These are phyloP conservation scores for Agonopterix heracliana DNA, from an alignment of 2,888 invertebrate species.

Conservation along the genomic window DNA sequence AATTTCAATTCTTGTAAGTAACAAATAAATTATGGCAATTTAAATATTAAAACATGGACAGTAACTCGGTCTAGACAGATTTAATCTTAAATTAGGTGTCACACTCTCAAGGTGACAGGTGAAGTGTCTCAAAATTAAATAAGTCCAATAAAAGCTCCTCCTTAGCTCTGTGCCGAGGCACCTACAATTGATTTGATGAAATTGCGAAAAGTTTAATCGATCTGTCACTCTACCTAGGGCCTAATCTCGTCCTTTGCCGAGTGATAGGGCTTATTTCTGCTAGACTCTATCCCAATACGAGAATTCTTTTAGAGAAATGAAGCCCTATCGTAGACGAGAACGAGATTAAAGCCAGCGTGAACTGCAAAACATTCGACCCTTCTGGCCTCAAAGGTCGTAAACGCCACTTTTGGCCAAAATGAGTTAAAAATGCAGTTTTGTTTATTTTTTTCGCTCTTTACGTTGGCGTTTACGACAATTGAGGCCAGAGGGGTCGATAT, in stretches of 20 bases:
- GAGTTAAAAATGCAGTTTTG: too few relatives aligned
- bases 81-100: conserved; percentile 20
- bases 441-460: too few relatives aligned
- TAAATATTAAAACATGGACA: neutral
- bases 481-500: too few relatives aligned
- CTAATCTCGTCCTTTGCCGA: too few relatives aligned
- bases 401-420: too few relatives aligned
- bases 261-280: too few relatives aligned
- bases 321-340: neutral
- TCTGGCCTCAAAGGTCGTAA: too few relatives aligned
- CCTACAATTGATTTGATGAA: conserved; percentile 24
- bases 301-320: conserved; percentile 14
- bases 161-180: conserved; percentile 1
- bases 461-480: too few relatives aligned
- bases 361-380: too few relatives aligned
- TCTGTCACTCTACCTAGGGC: conserved; percentile 29
- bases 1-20: too few relatives aligned
- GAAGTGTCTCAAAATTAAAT: conserved; percentile 16
- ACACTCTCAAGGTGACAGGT: conserved; percentile 18
- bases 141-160: conserved; percentile 19
- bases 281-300: conserved; percentile 10
- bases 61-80: neutral
- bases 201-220: conserved; percentile 37
- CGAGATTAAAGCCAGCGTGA: conserved; percentile 6
- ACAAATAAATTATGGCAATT: too few relatives aligned